phyloP scores from a whole-genome alignment of 2,888 invertebrate genomes.

The Pyrocoelia pectoralis region DNA sequence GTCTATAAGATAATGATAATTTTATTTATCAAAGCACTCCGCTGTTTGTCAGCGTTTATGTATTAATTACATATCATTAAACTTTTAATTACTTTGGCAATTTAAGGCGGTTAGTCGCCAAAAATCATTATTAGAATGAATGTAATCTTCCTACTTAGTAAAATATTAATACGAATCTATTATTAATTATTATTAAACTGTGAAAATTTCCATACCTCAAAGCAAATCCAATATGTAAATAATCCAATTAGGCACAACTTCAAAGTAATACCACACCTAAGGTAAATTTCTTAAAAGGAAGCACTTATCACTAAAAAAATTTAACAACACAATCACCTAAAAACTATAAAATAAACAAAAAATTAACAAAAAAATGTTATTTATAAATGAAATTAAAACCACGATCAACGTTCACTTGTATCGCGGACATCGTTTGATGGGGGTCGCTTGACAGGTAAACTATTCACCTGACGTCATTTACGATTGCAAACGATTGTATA shows the following conservation, averaged over 20 bases:
- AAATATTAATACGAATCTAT: background rate
- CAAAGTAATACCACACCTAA: background rate
- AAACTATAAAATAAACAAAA: background rate
- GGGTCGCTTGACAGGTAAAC: slow-evolving; percentile 42
- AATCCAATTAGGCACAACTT: slow-evolving; percentile 17
- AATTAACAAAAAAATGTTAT: background rate
- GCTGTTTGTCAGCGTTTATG: too few relatives aligned
- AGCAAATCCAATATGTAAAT: slow-evolving; percentile 25
- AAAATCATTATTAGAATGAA: too few relatives aligned
- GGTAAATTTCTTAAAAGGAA: background rate
- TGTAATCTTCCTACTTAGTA: background rate
- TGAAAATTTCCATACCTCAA: slow-evolving; percentile 15
- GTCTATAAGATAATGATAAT: too few relatives aligned
- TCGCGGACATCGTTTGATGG: slow-evolving; percentile 44
- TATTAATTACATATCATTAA: too few relatives aligned
- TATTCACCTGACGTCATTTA: slow-evolving; percentile 42
- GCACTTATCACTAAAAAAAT: background rate
- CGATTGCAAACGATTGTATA: slow-evolving; percentile 39
- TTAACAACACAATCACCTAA: background rate
- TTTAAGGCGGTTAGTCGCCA: too few relatives aligned
- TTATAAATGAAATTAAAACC: slow-evolving; percentile 24
- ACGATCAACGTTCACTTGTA: slow-evolving; percentile 39
- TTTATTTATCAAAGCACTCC: too few relatives aligned
- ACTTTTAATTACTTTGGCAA: too few relatives aligned
- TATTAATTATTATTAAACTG: background rate